Evolutionary conservation across 2,113 vertebrate species (phyloP).

Genomic region (Hemichromis elongatus): DNA sequence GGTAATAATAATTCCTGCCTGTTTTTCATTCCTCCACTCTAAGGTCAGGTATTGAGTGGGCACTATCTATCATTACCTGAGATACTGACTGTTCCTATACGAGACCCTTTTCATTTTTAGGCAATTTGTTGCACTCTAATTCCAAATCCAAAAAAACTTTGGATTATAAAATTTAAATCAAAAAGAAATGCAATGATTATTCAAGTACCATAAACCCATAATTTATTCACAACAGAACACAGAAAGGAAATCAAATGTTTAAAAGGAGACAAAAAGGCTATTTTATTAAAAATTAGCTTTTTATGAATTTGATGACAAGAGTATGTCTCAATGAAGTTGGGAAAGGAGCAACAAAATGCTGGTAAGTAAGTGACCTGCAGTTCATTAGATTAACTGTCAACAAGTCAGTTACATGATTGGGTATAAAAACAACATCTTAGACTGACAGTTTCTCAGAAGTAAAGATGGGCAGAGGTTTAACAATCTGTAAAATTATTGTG

Average conservation of each 20-base stretch:
- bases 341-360: not conserved
- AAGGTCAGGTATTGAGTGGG: not conserved
- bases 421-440: not conserved
- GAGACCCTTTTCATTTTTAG: not conserved
- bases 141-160: not conserved
- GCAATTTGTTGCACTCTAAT: not conserved
- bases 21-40: not conserved
- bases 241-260: not conserved
- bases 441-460: not conserved
- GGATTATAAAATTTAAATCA: not conserved
- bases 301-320: not conserved
- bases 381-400: not conserved
- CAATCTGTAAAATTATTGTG: not conserved
- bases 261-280: not conserved
- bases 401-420: not conserved
- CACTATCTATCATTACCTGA: not conserved
- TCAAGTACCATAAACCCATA: not conserved
- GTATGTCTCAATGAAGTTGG: not conserved
- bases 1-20: not conserved
- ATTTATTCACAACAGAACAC: not conserved
- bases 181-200: not conserved
- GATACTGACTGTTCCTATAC: not conserved
- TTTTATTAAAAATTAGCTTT: not conserved
- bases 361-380: not conserved
- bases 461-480: not conserved